Conservation (phyloP, 2,888 invertebrate genomes). For the Acrobasis suavella region DNA sequence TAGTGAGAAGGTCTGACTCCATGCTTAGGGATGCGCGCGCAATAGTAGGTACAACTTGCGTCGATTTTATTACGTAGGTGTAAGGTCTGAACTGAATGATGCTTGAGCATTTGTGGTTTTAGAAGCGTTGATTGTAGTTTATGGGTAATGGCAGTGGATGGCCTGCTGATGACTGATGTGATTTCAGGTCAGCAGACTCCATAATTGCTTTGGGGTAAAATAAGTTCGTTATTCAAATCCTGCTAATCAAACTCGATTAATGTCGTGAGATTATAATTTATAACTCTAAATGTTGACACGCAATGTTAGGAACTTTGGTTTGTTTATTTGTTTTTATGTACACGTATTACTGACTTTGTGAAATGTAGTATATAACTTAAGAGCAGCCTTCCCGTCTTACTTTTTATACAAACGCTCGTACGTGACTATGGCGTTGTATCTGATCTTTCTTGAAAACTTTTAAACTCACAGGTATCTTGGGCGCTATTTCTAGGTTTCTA, state of each 20-base stretch:
- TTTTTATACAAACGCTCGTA: too few species aligned
- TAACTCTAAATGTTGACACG: background rate
- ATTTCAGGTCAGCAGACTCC: conserved; percentile 33
- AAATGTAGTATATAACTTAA: too few species aligned
- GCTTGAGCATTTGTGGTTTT: conserved; percentile 42
- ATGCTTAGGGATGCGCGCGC: conserved; percentile 70
- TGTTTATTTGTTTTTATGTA: background rate
- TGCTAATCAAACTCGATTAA: background rate
- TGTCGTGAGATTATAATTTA: background rate
- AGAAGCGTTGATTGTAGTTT: conserved; percentile 56
- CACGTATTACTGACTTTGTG: too few species aligned
- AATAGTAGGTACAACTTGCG: conserved; percentile 49
- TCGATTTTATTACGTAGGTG: conserved; percentile 76
- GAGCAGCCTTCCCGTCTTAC: too few species aligned
- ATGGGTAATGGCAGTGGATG: conserved; percentile 44
- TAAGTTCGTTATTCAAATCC: conserved; percentile 10
- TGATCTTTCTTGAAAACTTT: too few species aligned
- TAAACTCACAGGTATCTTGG: too few species aligned
- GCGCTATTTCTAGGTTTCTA: too few species aligned
- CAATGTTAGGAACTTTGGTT: background rate
- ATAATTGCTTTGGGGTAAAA: conserved; percentile 22
- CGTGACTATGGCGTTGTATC: too few species aligned
- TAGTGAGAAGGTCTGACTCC: conserved; percentile 50
- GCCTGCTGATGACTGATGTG: conserved; percentile 36
- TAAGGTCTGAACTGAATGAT: conserved; percentile 60